Percentiles rank a stretch among this genome's conserved stretches.
Evolutionary conservation across 2,113 vertebrate genomes (phyloP).

Genomic region (Grus americana): DNA sequence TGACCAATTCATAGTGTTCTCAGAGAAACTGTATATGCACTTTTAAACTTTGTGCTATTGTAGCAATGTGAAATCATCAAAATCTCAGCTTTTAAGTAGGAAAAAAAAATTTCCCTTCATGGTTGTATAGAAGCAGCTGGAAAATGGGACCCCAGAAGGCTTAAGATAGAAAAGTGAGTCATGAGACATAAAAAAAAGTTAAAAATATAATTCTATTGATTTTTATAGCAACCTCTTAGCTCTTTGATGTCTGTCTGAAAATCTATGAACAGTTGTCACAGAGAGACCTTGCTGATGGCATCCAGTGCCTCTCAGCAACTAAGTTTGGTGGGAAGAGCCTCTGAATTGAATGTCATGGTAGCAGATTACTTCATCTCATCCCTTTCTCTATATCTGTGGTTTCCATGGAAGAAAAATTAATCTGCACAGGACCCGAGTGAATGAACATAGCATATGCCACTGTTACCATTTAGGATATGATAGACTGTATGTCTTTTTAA

Average conservation of each 20-base stretch:
- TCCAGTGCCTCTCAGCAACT: neutral
- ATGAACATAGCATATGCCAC: neutral
- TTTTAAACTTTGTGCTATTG: neutral
- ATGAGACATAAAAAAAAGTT: conserved; percentile 53
- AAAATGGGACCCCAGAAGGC: conserved; percentile 49
- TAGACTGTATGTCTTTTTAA: neutral
- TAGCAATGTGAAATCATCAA: neutral
- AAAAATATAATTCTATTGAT: conserved; percentile 56
- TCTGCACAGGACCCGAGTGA: neutral
- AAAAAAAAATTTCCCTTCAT: neutral
- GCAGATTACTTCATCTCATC: neutral
- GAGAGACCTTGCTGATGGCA: conserved; percentile 27
- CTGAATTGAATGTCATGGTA: neutral
- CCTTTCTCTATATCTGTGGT: neutral
- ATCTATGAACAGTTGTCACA: conserved; percentile 33
- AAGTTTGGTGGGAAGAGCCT: neutral
- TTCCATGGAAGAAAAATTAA: neutral
- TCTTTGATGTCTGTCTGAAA: conserved; percentile 54
- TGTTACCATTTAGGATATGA: neutral
- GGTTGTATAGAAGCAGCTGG: conserved; percentile 7
- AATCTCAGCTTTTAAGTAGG: conserved; percentile 18
- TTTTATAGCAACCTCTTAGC: conserved; percentile 44
- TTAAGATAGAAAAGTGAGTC: conserved; percentile 51
- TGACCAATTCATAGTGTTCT: neutral
- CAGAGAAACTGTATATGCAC: neutral